A percentile compares a stretch with the other conserved stretches of the same genome.
Evolutionary conservation across 2,888 invertebrate genomes (phyloP).

Genomic region (Callyntrura sp.): DNA sequence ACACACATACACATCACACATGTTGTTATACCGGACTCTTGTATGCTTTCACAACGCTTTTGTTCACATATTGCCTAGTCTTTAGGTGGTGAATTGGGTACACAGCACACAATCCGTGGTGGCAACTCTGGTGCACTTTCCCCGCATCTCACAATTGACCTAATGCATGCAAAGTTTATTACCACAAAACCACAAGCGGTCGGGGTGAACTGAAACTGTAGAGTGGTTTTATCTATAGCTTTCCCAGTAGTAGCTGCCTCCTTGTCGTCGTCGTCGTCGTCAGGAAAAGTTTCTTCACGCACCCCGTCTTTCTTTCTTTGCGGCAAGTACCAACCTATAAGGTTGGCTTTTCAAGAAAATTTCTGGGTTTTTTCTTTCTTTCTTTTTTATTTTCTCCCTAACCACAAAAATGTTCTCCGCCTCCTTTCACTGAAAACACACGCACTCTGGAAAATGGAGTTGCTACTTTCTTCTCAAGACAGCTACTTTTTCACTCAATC

Average conservation of each 20-base stretch:
- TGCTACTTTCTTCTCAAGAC: neutral
- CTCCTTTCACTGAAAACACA: slow-evolving; percentile 21
- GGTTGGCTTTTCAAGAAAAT: slow-evolving; percentile 65
- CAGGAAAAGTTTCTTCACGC: neutral
- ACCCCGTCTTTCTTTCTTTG: no score
- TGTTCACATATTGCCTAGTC: no score
- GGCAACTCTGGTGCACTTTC: slow-evolving; percentile 42
- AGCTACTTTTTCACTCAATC: slow-evolving; percentile 13
- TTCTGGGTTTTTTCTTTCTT: slow-evolving; percentile 22
- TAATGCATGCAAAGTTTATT: slow-evolving; percentile 68
- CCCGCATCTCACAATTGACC: slow-evolving; percentile 70
- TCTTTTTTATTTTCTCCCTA: slow-evolving; percentile 3
- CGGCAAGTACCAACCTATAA: slow-evolving; percentile 19
- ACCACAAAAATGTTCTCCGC: slow-evolving; percentile 39
- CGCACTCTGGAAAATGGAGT: neutral
- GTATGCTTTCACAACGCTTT: neutral
- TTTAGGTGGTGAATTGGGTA: no score
- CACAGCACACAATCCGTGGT: neutral
- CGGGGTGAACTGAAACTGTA: slow-evolving; percentile 61
- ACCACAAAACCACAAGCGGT: slow-evolving; percentile 75
- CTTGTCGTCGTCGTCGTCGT: neutral
- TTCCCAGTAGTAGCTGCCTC: neutral
- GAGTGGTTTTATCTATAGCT: neutral
- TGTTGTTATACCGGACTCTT: neutral
- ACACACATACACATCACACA: neutral